Base-by-base conservation (phyloP, 2,797 vertebrate species). In the Taenioides sp. region DNA sequence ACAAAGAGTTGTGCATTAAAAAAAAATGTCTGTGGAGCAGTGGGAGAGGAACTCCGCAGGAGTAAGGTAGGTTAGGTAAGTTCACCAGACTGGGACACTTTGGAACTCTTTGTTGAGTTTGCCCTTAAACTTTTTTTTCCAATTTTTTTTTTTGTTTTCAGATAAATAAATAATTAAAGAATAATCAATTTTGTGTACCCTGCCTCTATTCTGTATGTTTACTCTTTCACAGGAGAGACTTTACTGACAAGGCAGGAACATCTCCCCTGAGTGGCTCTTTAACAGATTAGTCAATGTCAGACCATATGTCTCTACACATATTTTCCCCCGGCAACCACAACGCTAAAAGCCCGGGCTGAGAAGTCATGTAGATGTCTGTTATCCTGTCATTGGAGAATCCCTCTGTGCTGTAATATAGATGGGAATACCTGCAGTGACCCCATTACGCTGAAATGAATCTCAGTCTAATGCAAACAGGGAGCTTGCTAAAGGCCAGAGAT, bases 261-360 rank as follows among this genome's bases (percentile, higher is more conserved):
- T 78, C 23, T 78, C 79, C 74, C 80, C 49, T 1, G 65, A 79
- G 78, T 60, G 59, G 66, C 61, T 58, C 34, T 59, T 76, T 63
- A 76, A 82, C 73, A 88, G 73, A 85, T 85, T 77, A 84, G n/a
- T 66, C 25, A 0, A 70, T 84, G 71, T 84, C 76, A 80, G 72
- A 78, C 67, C 73, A 77, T 82, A 79, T 76, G 76, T 84, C 73
- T 82, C 64, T 62, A 73, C 72, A 73, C 59, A 69, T 70, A 69
- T 60, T 84, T 54, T 72, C 70, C 73, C 76, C 31, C 58, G 43
- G 65, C 75, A 78, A 20, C n/a, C 20, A 28, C 73, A n/a, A 20
- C 65, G 69, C 75, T 78, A 75, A 81, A 78, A 80, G 74, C 66
- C 23, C 54, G 7, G 59, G 71, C 73, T 2, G 0, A 20, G 43